Base-by-base conservation (phyloP, 2,797 vertebrate species). In the Poecilia picta region DNA sequence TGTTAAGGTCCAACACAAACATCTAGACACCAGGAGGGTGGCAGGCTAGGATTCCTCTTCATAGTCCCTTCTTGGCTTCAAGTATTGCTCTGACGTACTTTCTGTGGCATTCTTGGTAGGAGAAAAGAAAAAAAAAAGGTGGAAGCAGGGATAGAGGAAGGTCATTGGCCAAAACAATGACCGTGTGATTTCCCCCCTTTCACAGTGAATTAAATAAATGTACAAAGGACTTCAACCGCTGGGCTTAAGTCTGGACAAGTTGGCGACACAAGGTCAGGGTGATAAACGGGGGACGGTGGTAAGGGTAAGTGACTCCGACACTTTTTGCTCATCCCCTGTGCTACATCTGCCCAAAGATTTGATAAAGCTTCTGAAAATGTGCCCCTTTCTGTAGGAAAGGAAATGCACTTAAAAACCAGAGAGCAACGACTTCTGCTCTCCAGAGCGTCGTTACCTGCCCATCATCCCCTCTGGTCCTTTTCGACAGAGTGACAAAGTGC, bases 181-280 rank as follows among this genome's bases (percentile, higher is more conserved):
- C 87, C 81, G 76, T 68, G 75, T 84, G 76, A 81, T 78, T 72
- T 74, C 81, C 47, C 68, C 55, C 82, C 84, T 89, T 93, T 96
- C 95, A 96, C 95, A 96, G 95, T 96, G 95, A 94, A 93, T 75
- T 31, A 62, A 47, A 72, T 46, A 59, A 70, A 73, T 39, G 53
- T 83, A 84, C 86, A 89, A 86, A 75, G 45, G 83, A 86, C 33
- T 80, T 80, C 79, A 71, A 75, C 72, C 74, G 36, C 28, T 66
- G 81, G 84, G 68, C 71, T 75, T 81, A 81, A 84, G 75, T 83
- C 80, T 12, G 62, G 23, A 15, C 80, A 70, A 80, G 76, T 78
- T 74, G 72, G 41, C 23, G 77, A 81, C 76, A 76, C 46, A 75
- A 81, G n/a, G 46, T 64, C 16, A 36, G 33, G 20, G 64, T 75